phyloP scores from a whole-genome alignment of 53 echinoderm and acorn worm genomes.

The Hippasteria phrygiana region DNA sequence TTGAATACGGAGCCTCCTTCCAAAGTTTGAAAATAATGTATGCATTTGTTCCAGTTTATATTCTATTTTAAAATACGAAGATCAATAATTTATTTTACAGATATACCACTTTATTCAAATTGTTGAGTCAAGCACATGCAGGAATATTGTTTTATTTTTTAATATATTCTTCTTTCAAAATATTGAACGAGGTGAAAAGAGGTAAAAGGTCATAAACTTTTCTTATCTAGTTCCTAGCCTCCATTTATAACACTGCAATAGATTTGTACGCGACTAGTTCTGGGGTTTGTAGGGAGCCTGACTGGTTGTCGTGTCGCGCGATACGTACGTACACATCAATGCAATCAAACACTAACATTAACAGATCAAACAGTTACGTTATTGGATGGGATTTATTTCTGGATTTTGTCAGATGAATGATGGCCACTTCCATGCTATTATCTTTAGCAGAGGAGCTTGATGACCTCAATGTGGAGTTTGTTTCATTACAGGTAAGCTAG shows the following conservation, averaged over 20 bases:
- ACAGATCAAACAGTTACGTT: not conserved
- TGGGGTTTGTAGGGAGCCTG: not conserved
- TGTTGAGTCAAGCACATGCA: not conserved
- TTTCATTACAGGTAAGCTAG: slow-evolving; percentile 68
- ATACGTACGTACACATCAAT: no score
- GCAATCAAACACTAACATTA: no score
- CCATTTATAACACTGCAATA: not conserved
- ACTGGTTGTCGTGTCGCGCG: not conserved
- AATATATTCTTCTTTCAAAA: not conserved
- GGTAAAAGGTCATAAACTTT: slow-evolving; percentile 23
- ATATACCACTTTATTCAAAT: no score
- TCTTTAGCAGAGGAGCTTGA: slow-evolving; percentile 76
- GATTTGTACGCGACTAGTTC: not conserved
- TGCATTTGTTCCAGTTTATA: no score
- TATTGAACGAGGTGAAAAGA: not conserved
- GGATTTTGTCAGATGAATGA: slow-evolving; percentile 4
- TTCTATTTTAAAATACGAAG: no score
- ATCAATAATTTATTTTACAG: no score
- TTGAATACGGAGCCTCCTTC: slow-evolving; percentile 5
- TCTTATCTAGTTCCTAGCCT: not conserved
- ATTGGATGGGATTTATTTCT: not conserved
- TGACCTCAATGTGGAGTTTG: slow-evolving; percentile 78
- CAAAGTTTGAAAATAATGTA: no score
- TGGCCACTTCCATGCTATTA: slow-evolving; percentile 69
- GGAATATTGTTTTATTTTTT: not conserved